Evolutionary conservation across 2,888 invertebrate genomes (phyloP), one percentile per base, ranked within the genome.

Genomic region (Ectobius pallidus): DNA sequence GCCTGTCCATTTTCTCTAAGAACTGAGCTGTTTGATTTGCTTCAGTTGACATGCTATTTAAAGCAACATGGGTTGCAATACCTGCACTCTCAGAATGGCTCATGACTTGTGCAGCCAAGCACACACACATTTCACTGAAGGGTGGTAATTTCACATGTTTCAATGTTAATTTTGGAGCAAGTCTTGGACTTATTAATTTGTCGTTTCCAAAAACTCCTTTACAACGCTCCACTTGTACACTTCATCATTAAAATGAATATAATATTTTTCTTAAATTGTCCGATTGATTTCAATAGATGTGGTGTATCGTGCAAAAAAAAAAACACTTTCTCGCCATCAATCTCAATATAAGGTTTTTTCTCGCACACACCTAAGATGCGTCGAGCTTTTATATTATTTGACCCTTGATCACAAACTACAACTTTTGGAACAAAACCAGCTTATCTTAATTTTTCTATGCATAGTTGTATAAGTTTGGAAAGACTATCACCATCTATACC

Each of bases 271-370:
- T 2, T 65, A 52, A 49, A 65, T 71, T 1, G 65, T 71, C 18
- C 65, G 30, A 11, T 65, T 39, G 71, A 71, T 34, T 71, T 71
- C 20, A 71, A 18, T 7, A 71, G 65, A 49, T 71, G 71, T 18
- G 71, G 52, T 22, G 34, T 16, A 20, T 71, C 71, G 2, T 46
- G n/a, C n/a, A 65, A 63, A 65, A 65, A 34, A 25, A n/a, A 18
- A 65, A 1, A 65, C 20, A 65, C 11, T 22, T 39, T 20, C 11
- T 42, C 42, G n/a, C 63, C 34, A n/a, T 34, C 63, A 18, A 34
- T 18, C 20, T 63, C 32, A 22, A 27, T 30, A 9, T 20, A 11
- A 4, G 68, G 68, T 42, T 46, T 68, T 22, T 68, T 34, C 4
- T 4, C 18, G 7, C 32, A 52, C 7, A 52, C 9, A 69, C 30